These are phyloP conservation scores for Flexamia atlantica DNA, from an alignment of 2,888 invertebrate species.

Conservation along the genomic window DNA sequence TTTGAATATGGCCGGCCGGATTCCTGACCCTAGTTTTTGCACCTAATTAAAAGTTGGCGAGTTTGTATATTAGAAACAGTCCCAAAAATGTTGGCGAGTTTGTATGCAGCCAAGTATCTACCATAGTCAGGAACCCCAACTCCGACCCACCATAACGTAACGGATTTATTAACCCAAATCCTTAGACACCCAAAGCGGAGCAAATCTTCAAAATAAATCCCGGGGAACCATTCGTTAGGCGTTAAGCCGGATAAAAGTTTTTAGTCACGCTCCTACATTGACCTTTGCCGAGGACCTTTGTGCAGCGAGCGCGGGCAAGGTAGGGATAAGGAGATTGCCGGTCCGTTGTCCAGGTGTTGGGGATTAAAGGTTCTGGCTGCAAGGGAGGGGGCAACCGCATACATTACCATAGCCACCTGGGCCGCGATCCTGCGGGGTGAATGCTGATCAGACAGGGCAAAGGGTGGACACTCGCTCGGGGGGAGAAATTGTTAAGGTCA, in stretches of 20 bases:
- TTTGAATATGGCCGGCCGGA: no score
- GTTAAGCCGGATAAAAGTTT: conserved; percentile 19
- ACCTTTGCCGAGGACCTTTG: conserved; percentile 15
- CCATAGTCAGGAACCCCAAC: neutral
- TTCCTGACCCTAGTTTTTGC: no score
- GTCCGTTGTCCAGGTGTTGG: neutral
- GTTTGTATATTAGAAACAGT: no score
- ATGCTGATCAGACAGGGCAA: neutral
- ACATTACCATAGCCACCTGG: conserved; percentile 13
- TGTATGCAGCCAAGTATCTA: no score
- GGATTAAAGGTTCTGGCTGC: conserved; percentile 18
- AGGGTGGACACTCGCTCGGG: neutral
- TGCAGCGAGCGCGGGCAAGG: no score
- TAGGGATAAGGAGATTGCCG: neutral
- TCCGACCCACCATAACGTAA: neutral
- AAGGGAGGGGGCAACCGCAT: conserved; percentile 5
- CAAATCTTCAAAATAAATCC: conserved; percentile 18
- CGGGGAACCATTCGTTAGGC: neutral
- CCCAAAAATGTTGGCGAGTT: no score
- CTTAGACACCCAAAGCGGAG: neutral
- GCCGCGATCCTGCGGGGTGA: neutral
- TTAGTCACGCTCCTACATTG: conserved; percentile 16
- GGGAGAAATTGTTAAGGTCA: neutral
- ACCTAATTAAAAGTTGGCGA: no score
- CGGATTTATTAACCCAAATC: conserved; percentile 11